Conservation (phyloP, 2,113 vertebrate genomes). For the Dasyprocta punctata region DNA sequence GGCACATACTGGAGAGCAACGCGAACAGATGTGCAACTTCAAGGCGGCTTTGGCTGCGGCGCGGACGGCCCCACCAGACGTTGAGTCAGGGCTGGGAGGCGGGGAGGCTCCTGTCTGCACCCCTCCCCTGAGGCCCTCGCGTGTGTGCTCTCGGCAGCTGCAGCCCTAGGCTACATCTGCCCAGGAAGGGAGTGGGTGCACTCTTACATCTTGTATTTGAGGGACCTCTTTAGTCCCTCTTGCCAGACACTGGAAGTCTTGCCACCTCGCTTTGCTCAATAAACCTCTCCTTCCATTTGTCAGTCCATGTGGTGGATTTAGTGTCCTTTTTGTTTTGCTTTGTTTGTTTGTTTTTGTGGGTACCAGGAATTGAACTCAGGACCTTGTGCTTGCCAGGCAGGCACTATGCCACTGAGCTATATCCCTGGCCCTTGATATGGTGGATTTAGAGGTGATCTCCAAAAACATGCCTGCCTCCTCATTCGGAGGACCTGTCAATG, state of each 20-base stretch:
- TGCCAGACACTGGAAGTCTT: neutral
- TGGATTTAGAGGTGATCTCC: neutral
- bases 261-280: neutral
- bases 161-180: neutral
- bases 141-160: neutral
- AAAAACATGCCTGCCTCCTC: neutral
- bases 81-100: constrained; percentile 41
- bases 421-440: too few relatives aligned
- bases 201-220: neutral
- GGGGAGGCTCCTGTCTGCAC: constrained; percentile 22
- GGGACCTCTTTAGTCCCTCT: neutral
- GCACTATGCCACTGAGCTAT: too few relatives aligned
- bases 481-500: neutral
- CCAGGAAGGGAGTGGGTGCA: neutral
- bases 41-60: neutral
- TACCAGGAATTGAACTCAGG: too few relatives aligned
- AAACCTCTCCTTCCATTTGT: neutral
- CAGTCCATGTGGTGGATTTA: neutral
- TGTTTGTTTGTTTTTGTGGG: too few relatives aligned
- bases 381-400: too few relatives aligned
- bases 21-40: neutral
- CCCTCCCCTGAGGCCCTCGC: constrained; percentile 41
- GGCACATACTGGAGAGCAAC: neutral
- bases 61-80: neutral
- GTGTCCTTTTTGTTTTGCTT: too few relatives aligned